Percentiles rank a stretch among this genome's conserved stretches.
Conservation (phyloP, 2,797 vertebrate species). For the Benthosema pterotum region DNA sequence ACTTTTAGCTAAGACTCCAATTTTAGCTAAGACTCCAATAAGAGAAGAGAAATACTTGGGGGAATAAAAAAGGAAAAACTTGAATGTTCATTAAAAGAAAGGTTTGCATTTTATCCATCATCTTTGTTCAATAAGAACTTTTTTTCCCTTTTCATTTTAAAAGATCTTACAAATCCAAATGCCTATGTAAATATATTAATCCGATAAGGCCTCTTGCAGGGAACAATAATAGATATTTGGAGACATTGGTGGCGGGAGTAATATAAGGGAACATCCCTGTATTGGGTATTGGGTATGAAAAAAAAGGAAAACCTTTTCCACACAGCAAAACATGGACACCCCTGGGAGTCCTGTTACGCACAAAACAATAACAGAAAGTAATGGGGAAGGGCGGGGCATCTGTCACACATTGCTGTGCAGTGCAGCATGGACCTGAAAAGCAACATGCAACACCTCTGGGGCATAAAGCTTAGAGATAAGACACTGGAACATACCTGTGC, state of each 20-base stretch:
- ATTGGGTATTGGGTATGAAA: neutral
- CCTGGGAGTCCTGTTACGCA: slow-evolving; percentile 44
- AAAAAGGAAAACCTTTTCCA: neutral
- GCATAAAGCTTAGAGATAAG: slow-evolving; percentile 31
- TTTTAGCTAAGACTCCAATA: no score
- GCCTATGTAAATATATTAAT: slow-evolving; percentile 62
- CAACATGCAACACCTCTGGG: slow-evolving; percentile 23
- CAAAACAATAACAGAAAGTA: slow-evolving; percentile 12
- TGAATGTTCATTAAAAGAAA: no score
- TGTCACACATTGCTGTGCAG: slow-evolving; percentile 40
- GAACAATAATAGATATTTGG: slow-evolving; percentile 55
- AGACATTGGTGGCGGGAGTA: slow-evolving; percentile 44
- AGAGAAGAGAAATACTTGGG: no score
- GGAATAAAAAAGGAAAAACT: no score
- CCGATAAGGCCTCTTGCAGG: slow-evolving; percentile 55
- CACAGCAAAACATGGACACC: slow-evolving; percentile 38
- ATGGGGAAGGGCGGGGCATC: slow-evolving; percentile 35
- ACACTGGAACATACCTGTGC: slow-evolving; percentile 24
- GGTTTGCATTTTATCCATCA: no score
- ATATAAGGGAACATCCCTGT: slow-evolving; percentile 51
- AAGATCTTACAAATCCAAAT: slow-evolving; percentile 53
- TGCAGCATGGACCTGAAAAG: slow-evolving; percentile 31
- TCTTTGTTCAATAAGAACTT: no score
- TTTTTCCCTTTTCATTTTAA: slow-evolving; percentile 29
- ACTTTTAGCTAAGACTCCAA: no score